Base-by-base conservation (phyloP, 2,888 invertebrate species). In the Acronicta leporina region DNA sequence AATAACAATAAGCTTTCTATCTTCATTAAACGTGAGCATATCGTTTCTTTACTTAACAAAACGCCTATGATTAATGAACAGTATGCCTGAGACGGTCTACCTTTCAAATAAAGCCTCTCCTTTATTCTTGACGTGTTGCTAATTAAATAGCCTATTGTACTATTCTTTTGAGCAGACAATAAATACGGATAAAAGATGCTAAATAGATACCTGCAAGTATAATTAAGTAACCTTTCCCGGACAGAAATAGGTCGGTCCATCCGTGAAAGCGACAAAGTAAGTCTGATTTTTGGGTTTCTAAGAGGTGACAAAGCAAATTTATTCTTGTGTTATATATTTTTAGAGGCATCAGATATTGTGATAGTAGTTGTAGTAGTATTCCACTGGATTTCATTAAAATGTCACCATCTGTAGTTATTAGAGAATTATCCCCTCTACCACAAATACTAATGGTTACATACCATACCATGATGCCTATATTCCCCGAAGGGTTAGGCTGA, bases 131-230 rank as follows among this genome's bases (percentile, higher is more conserved):
- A 66, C 51, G 55, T 61, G 41, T 53, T 64, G 51, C 61, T 75
- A 75, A 79, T 81, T 78, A 80, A 80, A 69, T 58, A 71, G 49
- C 57, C 62, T 52, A 66, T 76, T 73, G 70, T 59, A 48, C 35
- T 50, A 35, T 49, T 56, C 15, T 55, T 62, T 45, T 11, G 10
- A 45, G 15, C 15, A 27, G 42, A 57, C 46, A 50, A 54, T 43
- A 47, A 40, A 45, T 51, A 49, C 20, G n/a, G 9, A 38, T 48
- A 25, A 58, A 56, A 58, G 58, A 59, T 65, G 48, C 40, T 50
- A 68, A 71, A 56, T 40, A 48, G 46, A 46, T 59, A 68, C 68
- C 58, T 57, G 47, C 57, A 47, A 56, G 54, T 71, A 58, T 60
- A 71, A 73, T 73, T 60, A 60, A 56, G 71, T 46, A 48, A 35